Conservation (phyloP, 1,140 invertebrate genomes). For the Calephelis nemesis region DNA sequence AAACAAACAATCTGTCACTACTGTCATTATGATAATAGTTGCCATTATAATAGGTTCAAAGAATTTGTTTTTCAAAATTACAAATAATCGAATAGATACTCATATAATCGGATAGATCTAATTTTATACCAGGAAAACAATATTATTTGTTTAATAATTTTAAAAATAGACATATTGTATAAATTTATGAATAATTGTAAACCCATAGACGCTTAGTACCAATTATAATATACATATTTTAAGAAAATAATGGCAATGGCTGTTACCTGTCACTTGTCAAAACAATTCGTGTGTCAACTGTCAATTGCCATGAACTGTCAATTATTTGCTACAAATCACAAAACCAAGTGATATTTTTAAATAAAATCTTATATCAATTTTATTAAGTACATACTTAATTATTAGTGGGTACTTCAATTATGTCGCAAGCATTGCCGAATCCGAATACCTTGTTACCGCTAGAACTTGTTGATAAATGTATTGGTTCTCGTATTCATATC, state of each 20-base stretch:
- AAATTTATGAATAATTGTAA: too few species aligned
- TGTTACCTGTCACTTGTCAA: slow-evolving; percentile 9
- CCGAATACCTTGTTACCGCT: slow-evolving; percentile 71
- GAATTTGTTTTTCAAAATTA: too few species aligned
- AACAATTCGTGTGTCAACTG: background rate
- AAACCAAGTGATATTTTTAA: slow-evolving; percentile 1
- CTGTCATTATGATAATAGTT: too few species aligned
- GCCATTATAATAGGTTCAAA: too few species aligned
- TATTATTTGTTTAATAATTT: too few species aligned
- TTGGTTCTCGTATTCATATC: slow-evolving; percentile 98
- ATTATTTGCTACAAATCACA: background rate
- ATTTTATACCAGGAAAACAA: too few species aligned
- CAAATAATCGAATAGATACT: too few species aligned
- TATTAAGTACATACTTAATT: background rate
- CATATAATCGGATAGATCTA: too few species aligned
- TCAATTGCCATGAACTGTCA: background rate
- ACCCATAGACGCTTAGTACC: too few species aligned
- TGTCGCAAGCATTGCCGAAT: slow-evolving; percentile 65
- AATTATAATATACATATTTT: too few species aligned
- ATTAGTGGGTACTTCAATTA: slow-evolving; percentile 27
- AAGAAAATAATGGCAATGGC: background rate
- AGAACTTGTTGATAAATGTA: slow-evolving; percentile 99
- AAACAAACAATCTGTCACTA: too few species aligned
- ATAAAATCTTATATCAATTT: background rate
- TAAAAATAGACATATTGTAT: too few species aligned